Evolutionary conservation across 1,140 invertebrate genomes (phyloP), one percentile per base, ranked within the genome.

Genomic region (Limonius californicus): DNA sequence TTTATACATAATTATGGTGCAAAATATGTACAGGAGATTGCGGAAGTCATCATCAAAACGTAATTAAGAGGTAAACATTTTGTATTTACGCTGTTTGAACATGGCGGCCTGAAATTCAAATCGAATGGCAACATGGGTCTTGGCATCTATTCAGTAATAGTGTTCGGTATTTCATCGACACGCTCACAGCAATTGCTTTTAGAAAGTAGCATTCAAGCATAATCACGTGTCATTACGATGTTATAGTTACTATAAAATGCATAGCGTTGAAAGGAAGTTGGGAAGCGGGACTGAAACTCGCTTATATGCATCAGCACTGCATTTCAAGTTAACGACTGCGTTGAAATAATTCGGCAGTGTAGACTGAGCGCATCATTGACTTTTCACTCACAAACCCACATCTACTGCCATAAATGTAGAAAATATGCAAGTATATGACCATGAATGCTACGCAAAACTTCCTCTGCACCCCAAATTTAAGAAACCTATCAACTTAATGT

Each of bases 281-380:
- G 4, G 11, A 32, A 6, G 11, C n/a, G 2, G 8, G 2, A 14
- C 3, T 39, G n/a, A 39, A 39, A 39, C 8, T 39, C 35, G 35
- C 35, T 39, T 39, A 39, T 50, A 19, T 50, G 45, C 45, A 21
- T 50, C 45, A 50, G 45, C 45, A 50, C 16, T 50, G 45, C 45
- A 50, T 39, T 39, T 39, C 2, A 12, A 39, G n/a, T 14, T 50
- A 50, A 50, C 45, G 20, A 21, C 45, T 19, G 45, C 16, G 16
- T 50, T 50, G 16, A 50, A 50, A 50, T 50, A 19, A 50, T 50
- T 50, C 14, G 45, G 45, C 45, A 21, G 14, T 50, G 19, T 50
- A 50, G 45, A 50, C 45, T 50, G 45, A 50, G 45, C 45, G 45
- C 45, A 50, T 50, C 45, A 50, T 50, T 50, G 20, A 50, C 16